Evolutionary conservation across 2,888 invertebrate genomes (phyloP), one percentile per base, ranked within the genome.

Genomic region (Dryadula phaetusa): DNA sequence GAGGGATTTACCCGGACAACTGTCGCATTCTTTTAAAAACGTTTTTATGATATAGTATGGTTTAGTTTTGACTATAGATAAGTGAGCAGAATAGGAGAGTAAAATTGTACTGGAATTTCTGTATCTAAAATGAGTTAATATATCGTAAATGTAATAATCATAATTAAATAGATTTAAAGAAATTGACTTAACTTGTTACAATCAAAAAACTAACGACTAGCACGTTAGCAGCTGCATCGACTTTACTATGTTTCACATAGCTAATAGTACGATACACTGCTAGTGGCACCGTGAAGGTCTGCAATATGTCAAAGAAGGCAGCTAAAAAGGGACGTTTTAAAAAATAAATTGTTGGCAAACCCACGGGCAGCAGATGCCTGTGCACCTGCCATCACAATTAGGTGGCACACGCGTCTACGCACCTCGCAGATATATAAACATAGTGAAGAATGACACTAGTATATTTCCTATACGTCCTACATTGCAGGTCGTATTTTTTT

Each of bases 381-480:
- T 74, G 78, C 92, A 92, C 91, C 92, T 92, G 92, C 83, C 82
- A 64, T 77, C 70, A 81, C 87, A 90, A 90, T 90, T 89, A 90
- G 82, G 77, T 79, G 83, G 86, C 87, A 87, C 88, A 87, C 86
- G 87, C 85, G 83, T 84, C 81, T 81, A 76, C 77, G 76, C 76
- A 77, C 76, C 56, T 80, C 64, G 25, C 67, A 67, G 56, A 76
- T 75, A 72, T 75, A 75, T 66, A 71, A 67, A 64, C 58, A 70
- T 68, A 56, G 18, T 56, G 65, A 28, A 28, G n/a, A 44, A 12
- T 44, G 20, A 47, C 37, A 22, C 46, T 54, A 40, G 7, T 22
- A 7, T 20, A 16, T n/a, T n/a, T 2, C 12, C 37, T 28, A 28
- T 6, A 28, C 25, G 16, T 4, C 3, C 20, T 20, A 12, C 20